These are phyloP conservation scores for Chesias legatella DNA, from an alignment of 2,888 invertebrate genomes.

Conservation along the genomic window DNA sequence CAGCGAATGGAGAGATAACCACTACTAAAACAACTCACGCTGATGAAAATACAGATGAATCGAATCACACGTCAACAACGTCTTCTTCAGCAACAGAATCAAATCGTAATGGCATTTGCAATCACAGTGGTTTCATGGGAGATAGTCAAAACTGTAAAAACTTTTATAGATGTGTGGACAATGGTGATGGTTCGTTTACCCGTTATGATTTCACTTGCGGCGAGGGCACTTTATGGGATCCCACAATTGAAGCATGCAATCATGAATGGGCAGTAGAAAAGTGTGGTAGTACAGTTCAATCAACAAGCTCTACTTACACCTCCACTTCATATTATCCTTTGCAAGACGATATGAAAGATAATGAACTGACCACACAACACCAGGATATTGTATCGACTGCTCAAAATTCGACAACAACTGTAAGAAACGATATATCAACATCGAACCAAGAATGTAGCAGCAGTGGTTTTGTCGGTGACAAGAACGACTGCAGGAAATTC, in stretches of 20 bases:
- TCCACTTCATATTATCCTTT: constrained; percentile 18
- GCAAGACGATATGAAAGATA: constrained; percentile 24
- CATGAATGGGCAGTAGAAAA: constrained; percentile 78
- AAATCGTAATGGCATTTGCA: constrained; percentile 32
- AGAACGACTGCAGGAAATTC: constrained; percentile 82
- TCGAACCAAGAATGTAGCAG: constrained; percentile 13
- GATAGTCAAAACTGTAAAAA: constrained; percentile 85
- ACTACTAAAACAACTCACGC: constrained; percentile 8
- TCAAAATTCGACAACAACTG: constrained; percentile 11
- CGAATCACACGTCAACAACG: constrained; percentile 7
- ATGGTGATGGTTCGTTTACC: constrained; percentile 79
- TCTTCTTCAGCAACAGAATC: constrained; percentile 24
- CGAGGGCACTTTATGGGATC: constrained; percentile 89
- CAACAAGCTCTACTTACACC: constrained; percentile 9
- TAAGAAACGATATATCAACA: constrained; percentile 8
- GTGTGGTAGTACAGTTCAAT: constrained; percentile 36
- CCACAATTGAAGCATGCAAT: constrained; percentile 84
- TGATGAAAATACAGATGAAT: constrained; percentile 17
- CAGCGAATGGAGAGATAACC: constrained; percentile 4
- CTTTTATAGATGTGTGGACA: constrained; percentile 88
- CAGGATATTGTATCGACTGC: constrained; percentile 10
- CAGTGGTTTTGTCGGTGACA: constrained; percentile 70
- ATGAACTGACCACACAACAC: constrained; percentile 21
- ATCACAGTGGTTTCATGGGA: constrained; percentile 82
- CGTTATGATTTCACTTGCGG: constrained; percentile 87